These are phyloP conservation scores for Rousettus madagascariensis DNA, from an alignment of 2,797 vertebrate genomes.

Conservation along the genomic window DNA sequence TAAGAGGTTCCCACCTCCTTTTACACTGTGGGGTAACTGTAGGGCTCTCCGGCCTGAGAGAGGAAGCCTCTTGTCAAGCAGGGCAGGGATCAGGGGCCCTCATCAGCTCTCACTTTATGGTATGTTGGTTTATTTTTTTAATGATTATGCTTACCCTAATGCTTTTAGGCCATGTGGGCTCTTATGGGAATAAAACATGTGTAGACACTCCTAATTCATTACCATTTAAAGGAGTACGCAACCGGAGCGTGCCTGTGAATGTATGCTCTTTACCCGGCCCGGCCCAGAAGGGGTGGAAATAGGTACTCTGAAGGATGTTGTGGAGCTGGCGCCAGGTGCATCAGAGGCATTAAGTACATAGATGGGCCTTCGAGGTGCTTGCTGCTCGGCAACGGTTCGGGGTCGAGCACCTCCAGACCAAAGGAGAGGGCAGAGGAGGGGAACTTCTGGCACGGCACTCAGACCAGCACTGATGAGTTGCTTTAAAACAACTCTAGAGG, in stretches of 20 bases:
- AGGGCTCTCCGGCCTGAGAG: background rate
- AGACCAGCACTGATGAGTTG: background rate
- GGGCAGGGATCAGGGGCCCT: background rate
- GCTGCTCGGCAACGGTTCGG: background rate
- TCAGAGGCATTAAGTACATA: background rate
- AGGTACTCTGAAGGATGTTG: background rate
- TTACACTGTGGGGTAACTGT: rapidly evolving
- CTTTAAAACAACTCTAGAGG: background rate
- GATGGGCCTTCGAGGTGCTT: background rate
- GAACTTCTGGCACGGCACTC: background rate
- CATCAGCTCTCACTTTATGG: rapidly evolving
- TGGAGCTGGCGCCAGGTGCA: background rate
- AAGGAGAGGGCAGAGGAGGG: background rate
- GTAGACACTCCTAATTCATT: background rate
- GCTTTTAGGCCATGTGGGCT: background rate
- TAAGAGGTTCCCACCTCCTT: conserved; percentile 57
- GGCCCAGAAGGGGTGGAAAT: background rate
- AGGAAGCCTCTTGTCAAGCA: too few relatives aligned
- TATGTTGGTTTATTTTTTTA: background rate
- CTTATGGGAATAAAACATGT: background rate
- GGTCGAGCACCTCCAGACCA: background rate
- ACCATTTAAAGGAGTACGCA: background rate
- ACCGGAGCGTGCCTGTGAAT: background rate
- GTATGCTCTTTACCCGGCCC: background rate
- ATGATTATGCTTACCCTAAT: background rate